These are phyloP conservation scores for Melanchra persicariae DNA, from an alignment of 2,888 invertebrate genomes.

Conservation along the genomic window DNA sequence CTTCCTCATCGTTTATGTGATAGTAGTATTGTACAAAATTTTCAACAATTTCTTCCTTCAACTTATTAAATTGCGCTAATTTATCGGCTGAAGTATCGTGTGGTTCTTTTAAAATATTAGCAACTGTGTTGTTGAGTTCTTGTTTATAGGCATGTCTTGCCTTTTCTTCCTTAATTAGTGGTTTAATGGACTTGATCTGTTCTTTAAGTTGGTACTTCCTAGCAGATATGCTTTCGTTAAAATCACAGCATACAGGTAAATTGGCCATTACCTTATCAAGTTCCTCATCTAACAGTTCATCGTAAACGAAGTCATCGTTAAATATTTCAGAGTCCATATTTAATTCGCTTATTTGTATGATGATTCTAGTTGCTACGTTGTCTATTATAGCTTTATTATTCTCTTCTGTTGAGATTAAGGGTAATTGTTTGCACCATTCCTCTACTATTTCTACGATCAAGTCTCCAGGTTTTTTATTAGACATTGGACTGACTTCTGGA, in stretches of 20 bases:
- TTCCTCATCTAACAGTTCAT: constrained; percentile 73
- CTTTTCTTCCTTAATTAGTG: constrained; percentile 73
- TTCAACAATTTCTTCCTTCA: constrained; percentile 76
- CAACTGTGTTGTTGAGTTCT: constrained; percentile 72
- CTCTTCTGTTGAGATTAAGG: constrained; percentile 64
- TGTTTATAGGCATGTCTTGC: constrained; percentile 74
- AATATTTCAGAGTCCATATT: constrained; percentile 75
- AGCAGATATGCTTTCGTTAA: constrained; percentile 64
- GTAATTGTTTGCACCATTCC: constrained; percentile 78
- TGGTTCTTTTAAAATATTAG: constrained; percentile 69
- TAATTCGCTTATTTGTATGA: constrained; percentile 78
- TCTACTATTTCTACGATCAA: constrained; percentile 75
- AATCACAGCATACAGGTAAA: constrained; percentile 68
- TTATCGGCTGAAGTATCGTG: constrained; percentile 58
- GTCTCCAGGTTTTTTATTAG: constrained; percentile 73
- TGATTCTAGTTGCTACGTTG: constrained; percentile 74
- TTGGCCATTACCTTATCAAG: constrained; percentile 71
- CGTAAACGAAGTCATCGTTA: constrained; percentile 73
- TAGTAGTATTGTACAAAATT: constrained; percentile 75
- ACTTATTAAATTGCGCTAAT: constrained; percentile 60
- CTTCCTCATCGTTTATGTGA: constrained; percentile 70
- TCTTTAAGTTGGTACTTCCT: constrained; percentile 72
- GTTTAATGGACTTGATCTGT: constrained; percentile 72
- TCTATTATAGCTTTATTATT: constrained; percentile 71
- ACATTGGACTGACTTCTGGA: constrained; percentile 15